Evolutionary conservation across 2,797 vertebrate genomes (phyloP).

Genomic region (Paguma larvata): DNA sequence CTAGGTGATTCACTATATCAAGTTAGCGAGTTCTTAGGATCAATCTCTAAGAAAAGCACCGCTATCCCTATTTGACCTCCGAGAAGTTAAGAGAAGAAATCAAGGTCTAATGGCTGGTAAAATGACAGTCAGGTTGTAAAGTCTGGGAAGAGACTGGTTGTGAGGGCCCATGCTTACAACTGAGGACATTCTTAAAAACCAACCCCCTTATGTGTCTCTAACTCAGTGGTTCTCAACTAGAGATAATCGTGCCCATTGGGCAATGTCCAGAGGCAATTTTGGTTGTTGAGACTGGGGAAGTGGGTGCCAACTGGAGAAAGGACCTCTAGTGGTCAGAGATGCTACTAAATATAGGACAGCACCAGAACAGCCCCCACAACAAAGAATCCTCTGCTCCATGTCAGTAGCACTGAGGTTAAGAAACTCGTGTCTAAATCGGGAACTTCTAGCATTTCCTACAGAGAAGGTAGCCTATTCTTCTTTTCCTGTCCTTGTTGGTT

Average conservation of each 20-base stretch:
- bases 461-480: background rate
- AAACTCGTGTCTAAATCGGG: background rate
- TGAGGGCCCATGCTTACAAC: background rate
- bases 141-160: background rate
- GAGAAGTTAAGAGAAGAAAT: background rate
- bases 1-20: background rate
- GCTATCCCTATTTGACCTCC: background rate
- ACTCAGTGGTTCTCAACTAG: background rate
- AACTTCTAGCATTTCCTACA: background rate
- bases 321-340: background rate
- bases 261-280: background rate
- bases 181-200: background rate
- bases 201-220: background rate
- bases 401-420: background rate
- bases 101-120: background rate
- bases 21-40: background rate
- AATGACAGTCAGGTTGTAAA: background rate
- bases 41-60: background rate
- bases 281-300: background rate
- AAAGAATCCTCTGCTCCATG: background rate
- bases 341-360: background rate
- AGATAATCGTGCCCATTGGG: background rate
- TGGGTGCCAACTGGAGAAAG: background rate
- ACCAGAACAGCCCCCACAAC: background rate
- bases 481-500: background rate